These are phyloP conservation scores for Crematogaster levior DNA, from an alignment of 2,888 invertebrate species.

Conservation along the genomic window DNA sequence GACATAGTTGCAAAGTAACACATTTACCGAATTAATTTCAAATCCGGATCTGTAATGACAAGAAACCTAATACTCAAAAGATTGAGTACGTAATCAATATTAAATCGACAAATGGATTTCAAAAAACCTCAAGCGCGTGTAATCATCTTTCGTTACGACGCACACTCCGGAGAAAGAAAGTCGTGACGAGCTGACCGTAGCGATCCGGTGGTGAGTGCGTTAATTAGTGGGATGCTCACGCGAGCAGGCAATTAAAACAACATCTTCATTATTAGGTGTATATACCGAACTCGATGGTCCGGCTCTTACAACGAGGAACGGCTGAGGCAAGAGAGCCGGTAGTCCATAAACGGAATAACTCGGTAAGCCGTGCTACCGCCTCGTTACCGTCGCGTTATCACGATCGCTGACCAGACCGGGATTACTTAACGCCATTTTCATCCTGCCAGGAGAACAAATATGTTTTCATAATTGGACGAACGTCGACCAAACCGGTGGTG, in stretches of 20 bases:
- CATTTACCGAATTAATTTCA: background rate
- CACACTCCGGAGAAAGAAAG: conserved; percentile 39
- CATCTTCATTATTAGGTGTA: conserved; percentile 85
- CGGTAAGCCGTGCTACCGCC: conserved; percentile 61
- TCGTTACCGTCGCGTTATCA: conserved; percentile 71
- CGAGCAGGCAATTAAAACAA: conserved; percentile 85
- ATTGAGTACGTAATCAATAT: too few relatives aligned
- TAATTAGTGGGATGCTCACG: conserved; percentile 85
- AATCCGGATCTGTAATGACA: background rate
- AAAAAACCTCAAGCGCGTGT: background rate
- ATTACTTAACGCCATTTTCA: conserved; percentile 67
- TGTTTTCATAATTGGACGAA: conserved; percentile 51
- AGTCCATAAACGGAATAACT: conserved; percentile 72
- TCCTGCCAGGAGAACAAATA: conserved; percentile 56
- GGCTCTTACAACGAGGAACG: conserved; percentile 49
- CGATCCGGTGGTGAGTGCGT: conserved; percentile 83
- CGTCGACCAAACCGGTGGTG: background rate
- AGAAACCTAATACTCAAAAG: background rate
- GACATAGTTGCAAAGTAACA: background rate
- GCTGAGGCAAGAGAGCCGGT: conserved; percentile 45
- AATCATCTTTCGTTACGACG: background rate
- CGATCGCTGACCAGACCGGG: conserved; percentile 43
- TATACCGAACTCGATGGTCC: conserved; percentile 71
- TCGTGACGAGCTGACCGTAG: conserved; percentile 78
- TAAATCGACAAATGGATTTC: background rate